Evolutionary conservation across 2,797 vertebrate genomes (phyloP).

Genomic region (Sciurus vulgaris): DNA sequence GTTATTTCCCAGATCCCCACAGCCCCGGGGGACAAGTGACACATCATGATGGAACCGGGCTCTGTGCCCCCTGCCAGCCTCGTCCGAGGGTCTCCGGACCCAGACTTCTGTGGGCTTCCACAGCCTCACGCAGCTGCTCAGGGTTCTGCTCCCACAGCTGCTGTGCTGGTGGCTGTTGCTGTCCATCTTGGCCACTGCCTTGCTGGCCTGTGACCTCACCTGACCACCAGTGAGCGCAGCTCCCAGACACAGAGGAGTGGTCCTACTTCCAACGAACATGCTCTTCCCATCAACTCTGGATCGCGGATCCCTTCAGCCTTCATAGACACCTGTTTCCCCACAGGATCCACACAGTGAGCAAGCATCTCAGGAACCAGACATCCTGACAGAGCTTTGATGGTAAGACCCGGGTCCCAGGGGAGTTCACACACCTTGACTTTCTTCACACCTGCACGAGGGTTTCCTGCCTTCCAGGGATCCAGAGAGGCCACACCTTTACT

Average conservation of each 20-base stretch:
- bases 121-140: slow-evolving; percentile 17
- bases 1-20: neutral
- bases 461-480: neutral
- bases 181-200: neutral
- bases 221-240: neutral
- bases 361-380: neutral
- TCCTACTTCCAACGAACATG: neutral
- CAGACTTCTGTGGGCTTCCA: neutral
- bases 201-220: fast-evolving
- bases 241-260: neutral
- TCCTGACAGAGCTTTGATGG: neutral
- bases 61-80: neutral
- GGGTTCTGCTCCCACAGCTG: neutral
- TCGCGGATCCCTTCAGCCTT: neutral
- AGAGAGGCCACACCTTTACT: neutral
- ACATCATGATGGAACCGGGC: neutral
- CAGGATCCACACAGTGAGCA: neutral
- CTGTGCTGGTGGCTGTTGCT: neutral
- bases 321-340: neutral
- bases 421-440: neutral
- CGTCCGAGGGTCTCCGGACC: neutral
- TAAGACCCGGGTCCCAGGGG: neutral
- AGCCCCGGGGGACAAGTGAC: slow-evolving; percentile 9
- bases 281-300: neutral
- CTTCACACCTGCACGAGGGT: neutral